phyloP scores from a whole-genome alignment of 1,140 invertebrate genomes.

The Hesperophylax magnus region DNA sequence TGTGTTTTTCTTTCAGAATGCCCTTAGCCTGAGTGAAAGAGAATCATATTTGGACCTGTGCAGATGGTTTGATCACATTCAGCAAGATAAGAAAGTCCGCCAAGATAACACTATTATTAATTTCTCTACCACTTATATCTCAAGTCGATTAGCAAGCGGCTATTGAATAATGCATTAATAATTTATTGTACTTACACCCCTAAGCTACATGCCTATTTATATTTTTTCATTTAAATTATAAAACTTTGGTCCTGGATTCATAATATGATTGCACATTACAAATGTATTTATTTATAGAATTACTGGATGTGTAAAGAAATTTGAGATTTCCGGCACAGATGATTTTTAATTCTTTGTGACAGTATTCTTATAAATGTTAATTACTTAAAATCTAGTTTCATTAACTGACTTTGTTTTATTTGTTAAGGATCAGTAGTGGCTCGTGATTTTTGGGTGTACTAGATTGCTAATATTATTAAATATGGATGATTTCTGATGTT shows the following conservation, averaged over 20 bases:
- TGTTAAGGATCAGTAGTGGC: too few relatives aligned
- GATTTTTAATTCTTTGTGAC: too few relatives aligned
- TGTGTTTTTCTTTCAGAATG: slow-evolving; percentile 62
- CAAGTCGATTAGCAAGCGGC: slow-evolving; percentile 65
- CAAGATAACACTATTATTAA: slow-evolving; percentile 72
- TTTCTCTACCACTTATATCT: slow-evolving; percentile 71
- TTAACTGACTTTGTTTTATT: too few relatives aligned
- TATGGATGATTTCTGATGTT: too few relatives aligned
- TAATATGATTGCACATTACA: neutral
- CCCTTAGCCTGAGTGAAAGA: slow-evolving; percentile 72
- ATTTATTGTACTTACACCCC: neutral
- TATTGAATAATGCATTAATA: slow-evolving; percentile 48
- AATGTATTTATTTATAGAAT: slow-evolving; percentile 9
- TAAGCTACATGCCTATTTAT: neutral
- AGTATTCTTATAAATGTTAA: too few relatives aligned
- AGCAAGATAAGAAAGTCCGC: slow-evolving; percentile 72
- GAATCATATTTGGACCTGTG: slow-evolving; percentile 75
- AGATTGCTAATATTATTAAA: too few relatives aligned
- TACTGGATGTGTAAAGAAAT: neutral
- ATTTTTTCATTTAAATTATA: neutral
- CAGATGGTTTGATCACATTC: slow-evolving; percentile 78
- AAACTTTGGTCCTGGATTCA: neutral
- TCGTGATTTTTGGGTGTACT: too few relatives aligned
- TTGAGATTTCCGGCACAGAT: too few relatives aligned
- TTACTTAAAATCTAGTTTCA: too few relatives aligned